phyloP scores from a whole-genome alignment of 2,888 invertebrate genomes.

The Cryptophagus acutangulus region DNA sequence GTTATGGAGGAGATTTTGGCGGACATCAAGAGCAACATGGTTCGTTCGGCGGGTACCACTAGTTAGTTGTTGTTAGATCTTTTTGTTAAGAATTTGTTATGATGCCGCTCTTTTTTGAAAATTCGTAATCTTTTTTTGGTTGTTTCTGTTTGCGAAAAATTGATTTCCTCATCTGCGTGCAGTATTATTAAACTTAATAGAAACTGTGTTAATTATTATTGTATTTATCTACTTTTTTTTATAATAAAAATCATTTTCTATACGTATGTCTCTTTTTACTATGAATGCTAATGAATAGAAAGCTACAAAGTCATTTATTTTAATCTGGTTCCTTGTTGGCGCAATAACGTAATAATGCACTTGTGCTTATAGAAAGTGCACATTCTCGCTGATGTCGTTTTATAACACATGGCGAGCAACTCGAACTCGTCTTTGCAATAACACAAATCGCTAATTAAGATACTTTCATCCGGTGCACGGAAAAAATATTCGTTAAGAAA shows the following conservation, averaged over 20 bases:
- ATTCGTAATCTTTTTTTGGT: too few species aligned
- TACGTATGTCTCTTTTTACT: constrained; percentile 1
- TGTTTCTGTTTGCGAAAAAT: constrained; percentile 25
- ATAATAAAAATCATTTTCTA: constrained; percentile 38
- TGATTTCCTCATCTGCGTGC: constrained; percentile 35
- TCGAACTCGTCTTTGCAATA: too few species aligned
- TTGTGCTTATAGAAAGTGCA: constrained; percentile 15
- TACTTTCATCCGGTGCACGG: too few species aligned
- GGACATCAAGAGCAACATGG: constrained; percentile 15
- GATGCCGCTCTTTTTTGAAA: constrained; percentile 24
- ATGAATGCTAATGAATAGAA: neutral
- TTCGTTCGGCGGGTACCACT: constrained; percentile 38
- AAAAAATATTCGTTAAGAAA: too few species aligned
- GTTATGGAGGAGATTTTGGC: constrained; percentile 10
- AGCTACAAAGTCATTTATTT: neutral
- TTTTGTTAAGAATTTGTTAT: constrained; percentile 32
- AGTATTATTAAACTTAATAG: constrained; percentile 43
- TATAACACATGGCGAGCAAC: constrained; percentile 10
- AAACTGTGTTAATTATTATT: constrained; percentile 44
- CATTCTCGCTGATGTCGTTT: constrained; percentile 5
- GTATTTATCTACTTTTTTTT: constrained; percentile 40
- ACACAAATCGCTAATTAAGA: too few species aligned
- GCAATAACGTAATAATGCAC: constrained; percentile 7
- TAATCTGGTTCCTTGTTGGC: constrained; percentile 10
- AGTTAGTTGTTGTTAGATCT: constrained; percentile 30